A percentile compares a stretch with the other conserved stretches of the same genome.
Evolutionary conservation across 2,888 invertebrate genomes (phyloP).

Genomic region (Sarcophaga caerulescens): DNA sequence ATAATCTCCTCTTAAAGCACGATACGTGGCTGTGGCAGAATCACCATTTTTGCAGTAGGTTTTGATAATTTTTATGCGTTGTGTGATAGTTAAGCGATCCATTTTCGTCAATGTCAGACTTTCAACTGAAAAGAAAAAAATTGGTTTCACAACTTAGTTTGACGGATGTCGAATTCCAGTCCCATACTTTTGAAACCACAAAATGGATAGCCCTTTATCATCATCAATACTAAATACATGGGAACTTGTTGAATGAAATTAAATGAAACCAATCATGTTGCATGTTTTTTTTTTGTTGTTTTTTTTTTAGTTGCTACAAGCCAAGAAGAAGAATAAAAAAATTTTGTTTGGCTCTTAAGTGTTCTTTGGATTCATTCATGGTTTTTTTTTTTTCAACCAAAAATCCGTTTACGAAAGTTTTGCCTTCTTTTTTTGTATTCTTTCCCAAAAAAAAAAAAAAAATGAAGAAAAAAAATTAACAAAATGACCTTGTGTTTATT

Average conservation of each 20-base stretch:
- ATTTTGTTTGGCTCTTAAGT: not conserved
- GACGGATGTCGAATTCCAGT: too few relatives aligned
- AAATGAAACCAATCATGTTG: constrained; percentile 47
- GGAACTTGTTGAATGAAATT: constrained; percentile 41
- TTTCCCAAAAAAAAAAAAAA: not conserved
- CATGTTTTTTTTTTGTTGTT: not conserved
- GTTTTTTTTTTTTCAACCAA: constrained; percentile 28
- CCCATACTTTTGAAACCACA: too few relatives aligned
- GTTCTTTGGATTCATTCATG: constrained; percentile 15
- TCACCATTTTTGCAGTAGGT: too few relatives aligned
- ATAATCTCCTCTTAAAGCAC: too few relatives aligned
- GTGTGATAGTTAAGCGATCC: too few relatives aligned
- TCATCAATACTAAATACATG: constrained; percentile 7
- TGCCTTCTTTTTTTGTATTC: not conserved
- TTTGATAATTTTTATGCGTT: too few relatives aligned
- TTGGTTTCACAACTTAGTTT: too few relatives aligned
- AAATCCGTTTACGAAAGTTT: constrained; percentile 37
- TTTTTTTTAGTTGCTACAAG: constrained; percentile 1
- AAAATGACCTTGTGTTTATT: constrained; percentile 64
- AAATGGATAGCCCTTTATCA: too few relatives aligned
- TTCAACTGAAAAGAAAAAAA: too few relatives aligned
- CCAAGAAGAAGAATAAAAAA: not conserved
- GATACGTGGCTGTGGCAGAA: too few relatives aligned
- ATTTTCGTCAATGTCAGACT: too few relatives aligned
- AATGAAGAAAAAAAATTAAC: not conserved